Base-by-base conservation (phyloP, 1,140 invertebrate species). In the Drosophila ficusphila region DNA sequence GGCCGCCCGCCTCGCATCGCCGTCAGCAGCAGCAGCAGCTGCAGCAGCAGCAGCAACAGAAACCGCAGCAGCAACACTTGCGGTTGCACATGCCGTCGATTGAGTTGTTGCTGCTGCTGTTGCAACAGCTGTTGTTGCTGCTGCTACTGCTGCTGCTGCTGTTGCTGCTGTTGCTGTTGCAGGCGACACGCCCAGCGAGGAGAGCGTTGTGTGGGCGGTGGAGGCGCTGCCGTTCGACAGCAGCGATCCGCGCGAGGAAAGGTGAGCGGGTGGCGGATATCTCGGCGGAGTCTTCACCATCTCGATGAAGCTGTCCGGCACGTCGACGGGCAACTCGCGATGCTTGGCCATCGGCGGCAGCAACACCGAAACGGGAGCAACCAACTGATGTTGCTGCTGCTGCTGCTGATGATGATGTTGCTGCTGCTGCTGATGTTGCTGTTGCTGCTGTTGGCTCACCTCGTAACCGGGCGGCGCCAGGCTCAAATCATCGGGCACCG, bases 291-390 rank as follows among this genome's bases (percentile, higher is more conserved):
- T 93, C 92, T 95, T 96, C 72, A 94, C 93, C 16, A 95, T 94
- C 74, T 95, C 95, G n/a, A 96, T 93, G 82, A 96, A 96, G 76
- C 95, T 95, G 39, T 95, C 94, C 1, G 95, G 95, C 58, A 95
- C 95, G 82, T 96, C 95, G 18, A 96, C 95, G 6, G 95, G 95
- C 73, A 96, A 93, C 79, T 96, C 95, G 52, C 95, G 93, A 53
- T 94, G 94, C 34, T 89, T 90, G 14, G 27, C 31, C 38, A 52
- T n/a, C 16, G 62, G 41, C 23, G 67, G 76, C 39, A 58, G 65
- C 39, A 62, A 38, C 12, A 27, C 21, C 14, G 42, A 16, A 31
- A 60, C 62, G 1, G 64, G 27, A 18, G 25, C 54, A 51, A 47
- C 53, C 14, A 54, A 44, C 4, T 70, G 53, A 0, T 58, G 44